These are phyloP conservation scores for Uloborus plumipes DNA, from an alignment of 2,888 invertebrate genomes.

Conservation along the genomic window DNA sequence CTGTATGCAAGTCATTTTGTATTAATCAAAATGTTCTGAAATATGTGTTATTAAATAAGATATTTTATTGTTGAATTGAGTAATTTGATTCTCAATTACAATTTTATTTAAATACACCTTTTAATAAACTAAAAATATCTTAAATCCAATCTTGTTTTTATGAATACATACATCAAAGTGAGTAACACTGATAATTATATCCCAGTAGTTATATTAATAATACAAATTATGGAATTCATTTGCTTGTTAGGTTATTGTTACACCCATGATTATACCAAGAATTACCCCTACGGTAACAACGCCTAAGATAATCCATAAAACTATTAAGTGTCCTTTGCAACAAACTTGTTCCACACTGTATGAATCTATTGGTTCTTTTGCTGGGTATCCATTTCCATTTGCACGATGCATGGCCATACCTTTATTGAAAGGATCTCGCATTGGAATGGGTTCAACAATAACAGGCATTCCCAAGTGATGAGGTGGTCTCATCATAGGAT, in stretches of 20 bases:
- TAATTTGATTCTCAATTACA: too few species aligned
- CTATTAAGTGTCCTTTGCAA: conserved; percentile 68
- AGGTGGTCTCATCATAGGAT: conserved; percentile 50
- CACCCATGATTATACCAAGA: conserved; percentile 68
- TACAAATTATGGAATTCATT: neutral
- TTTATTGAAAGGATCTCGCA: conserved; percentile 53
- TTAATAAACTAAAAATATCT: too few species aligned
- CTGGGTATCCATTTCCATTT: conserved; percentile 24
- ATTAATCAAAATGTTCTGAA: too few species aligned
- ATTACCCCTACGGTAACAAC: conserved; percentile 69
- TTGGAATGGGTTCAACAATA: conserved; percentile 42
- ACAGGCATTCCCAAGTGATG: conserved; percentile 53
- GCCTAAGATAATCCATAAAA: conserved; percentile 69
- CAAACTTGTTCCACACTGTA: conserved; percentile 64
- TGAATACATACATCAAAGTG: too few species aligned
- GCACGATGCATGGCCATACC: conserved; percentile 32
- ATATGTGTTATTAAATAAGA: too few species aligned
- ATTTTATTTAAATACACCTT: too few species aligned
- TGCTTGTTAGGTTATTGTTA: conserved; percentile 65
- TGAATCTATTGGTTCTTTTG: conserved; percentile 54
- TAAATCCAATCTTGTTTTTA: too few species aligned
- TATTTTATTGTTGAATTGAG: too few species aligned
- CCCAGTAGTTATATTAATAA: too few species aligned
- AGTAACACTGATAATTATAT: too few species aligned
- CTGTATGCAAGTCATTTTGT: too few species aligned